Base-by-base conservation (phyloP, 2,888 invertebrate genomes). In the Thymelicus acteon region DNA sequence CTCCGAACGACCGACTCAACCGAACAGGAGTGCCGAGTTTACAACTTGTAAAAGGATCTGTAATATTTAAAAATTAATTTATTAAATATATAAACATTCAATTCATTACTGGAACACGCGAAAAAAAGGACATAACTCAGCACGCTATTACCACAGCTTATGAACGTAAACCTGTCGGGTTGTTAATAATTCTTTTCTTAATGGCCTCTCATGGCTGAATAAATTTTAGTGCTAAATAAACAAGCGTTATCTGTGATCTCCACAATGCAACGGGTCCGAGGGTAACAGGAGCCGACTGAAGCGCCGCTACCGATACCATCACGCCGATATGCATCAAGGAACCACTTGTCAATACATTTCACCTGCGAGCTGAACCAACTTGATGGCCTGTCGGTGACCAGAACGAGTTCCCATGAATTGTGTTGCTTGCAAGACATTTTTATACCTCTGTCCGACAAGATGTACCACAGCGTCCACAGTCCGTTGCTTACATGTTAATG, bases 271-370 rank as follows among this genome's bases (percentile, higher is more conserved):
- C 90, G 84, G 86, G 86, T 86, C 81, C 83, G 86, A 83, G 88
- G 87, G 85, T 81, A 85, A 83, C 89, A 84, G 90, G 83, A 85
- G 89, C 88, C 89, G 90, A 88, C 92, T 90, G 89, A 91, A 91
- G 90, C 89, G 91, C 92, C 92, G 92, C 88, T 80, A 77, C 80
- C 80, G 92, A 92, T 92, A 92, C 87, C 89, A 93, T 92, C 93
- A 92, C 90, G 80, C 90, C 89, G 93, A 93, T 93, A 93, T 81
- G 85, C 87, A 93, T 93, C 93, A 91, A 92, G 93, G 93, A 93
- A 92, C 93, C 90, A 92, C 86, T 91, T 92, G 93, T 93, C 93
- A 92, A 92, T 93, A 92, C 92, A 91, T 89, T 90, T 92, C 92
- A 93, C 91, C 89, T 91, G 92, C 86, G 82, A 85, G 80, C 83